phyloP scores from a whole-genome alignment of 2,888 invertebrate genomes.

The Drosophila pegasa region DNA sequence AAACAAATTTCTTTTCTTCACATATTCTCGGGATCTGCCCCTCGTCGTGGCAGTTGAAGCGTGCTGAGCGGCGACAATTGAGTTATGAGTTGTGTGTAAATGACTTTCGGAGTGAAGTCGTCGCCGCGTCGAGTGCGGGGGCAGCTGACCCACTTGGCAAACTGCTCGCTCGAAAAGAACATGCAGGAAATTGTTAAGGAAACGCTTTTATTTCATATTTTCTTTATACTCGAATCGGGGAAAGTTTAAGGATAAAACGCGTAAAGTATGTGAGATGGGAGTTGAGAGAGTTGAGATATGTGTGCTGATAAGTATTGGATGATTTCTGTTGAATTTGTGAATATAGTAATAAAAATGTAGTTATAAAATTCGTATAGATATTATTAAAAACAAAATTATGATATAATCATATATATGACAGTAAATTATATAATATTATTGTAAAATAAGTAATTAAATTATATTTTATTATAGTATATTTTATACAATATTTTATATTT shows the following conservation, averaged over 20 bases:
- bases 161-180: background rate
- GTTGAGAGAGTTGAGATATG: too few species aligned
- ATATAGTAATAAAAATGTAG: background rate
- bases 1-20: constrained; percentile 17
- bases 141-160: constrained; percentile 35
- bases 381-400: too few species aligned
- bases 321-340: too few species aligned
- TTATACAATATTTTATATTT: too few species aligned
- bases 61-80: constrained; percentile 60
- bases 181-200: constrained; percentile 10
- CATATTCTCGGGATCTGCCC: background rate
- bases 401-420: too few species aligned
- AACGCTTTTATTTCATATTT: constrained; percentile 11
- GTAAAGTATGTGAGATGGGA: background rate
- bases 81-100: constrained; percentile 60
- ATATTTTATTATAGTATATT: too few species aligned
- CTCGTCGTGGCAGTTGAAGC: constrained; percentile 55
- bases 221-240: background rate
- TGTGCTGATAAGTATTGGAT: too few species aligned
- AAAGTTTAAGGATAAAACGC: background rate
- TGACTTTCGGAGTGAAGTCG: constrained; percentile 14
- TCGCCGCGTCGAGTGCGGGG: background rate
- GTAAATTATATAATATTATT: too few species aligned
- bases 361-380: background rate
- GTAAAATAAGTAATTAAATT: too few species aligned